phyloP scores from a whole-genome alignment of 1,140 invertebrate species.

The Schmidtea mediterranea region DNA sequence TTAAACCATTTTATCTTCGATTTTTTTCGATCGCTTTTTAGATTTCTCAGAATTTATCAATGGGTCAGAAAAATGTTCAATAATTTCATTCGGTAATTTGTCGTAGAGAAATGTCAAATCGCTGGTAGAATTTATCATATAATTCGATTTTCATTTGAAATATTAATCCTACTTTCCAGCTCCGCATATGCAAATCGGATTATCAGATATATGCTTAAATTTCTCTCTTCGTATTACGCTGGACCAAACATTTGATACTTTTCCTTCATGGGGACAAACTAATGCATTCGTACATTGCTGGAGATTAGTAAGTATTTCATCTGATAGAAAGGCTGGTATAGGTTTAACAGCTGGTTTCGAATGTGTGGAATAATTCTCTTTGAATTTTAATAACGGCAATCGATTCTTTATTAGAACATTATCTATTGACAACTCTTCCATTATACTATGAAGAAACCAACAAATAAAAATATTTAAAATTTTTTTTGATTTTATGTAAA shows the following conservation, averaged over 20 bases:
- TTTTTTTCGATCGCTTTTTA: background rate
- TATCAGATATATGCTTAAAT: slow-evolving; percentile 22
- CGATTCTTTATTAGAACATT: slow-evolving; percentile 2
- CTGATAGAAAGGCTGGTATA: background rate
- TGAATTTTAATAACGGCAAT: background rate
- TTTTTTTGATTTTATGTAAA: too few relatives aligned
- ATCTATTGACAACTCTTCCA: background rate
- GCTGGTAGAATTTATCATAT: background rate
- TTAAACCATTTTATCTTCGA: background rate
- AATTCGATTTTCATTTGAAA: background rate
- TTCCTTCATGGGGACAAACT: too few relatives aligned
- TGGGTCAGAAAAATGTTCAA: background rate
- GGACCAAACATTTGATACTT: slow-evolving; percentile 22
- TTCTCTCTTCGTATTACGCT: slow-evolving; percentile 16
- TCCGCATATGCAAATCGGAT: slow-evolving; percentile 22
- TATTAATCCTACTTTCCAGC: slow-evolving; percentile 19
- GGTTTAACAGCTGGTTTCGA: background rate
- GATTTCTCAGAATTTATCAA: background rate
- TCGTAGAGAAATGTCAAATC: too few relatives aligned
- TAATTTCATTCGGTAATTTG: background rate
- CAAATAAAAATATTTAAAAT: too few relatives aligned
- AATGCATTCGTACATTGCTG: background rate
- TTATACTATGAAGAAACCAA: too few relatives aligned
- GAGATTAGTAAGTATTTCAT: background rate
- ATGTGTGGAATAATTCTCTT: background rate